These are phyloP conservation scores for Yponomeuta cagnagella DNA, from an alignment of 2,888 invertebrate species.

Conservation along the genomic window DNA sequence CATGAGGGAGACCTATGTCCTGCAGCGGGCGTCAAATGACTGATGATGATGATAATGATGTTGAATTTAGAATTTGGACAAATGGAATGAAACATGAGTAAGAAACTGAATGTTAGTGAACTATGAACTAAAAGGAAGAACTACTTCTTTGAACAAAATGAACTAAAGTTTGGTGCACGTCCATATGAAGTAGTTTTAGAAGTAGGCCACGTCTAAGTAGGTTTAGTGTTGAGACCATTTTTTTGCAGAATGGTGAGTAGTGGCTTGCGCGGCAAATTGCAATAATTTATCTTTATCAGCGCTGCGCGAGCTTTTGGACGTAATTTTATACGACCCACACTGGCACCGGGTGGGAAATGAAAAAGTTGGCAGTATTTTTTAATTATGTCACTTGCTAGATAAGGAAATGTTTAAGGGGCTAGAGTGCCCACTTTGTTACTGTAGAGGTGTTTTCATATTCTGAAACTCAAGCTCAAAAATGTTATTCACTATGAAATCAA, in stretches of 20 bases:
- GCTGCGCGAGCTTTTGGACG: constrained; percentile 24
- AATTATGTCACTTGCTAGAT: neutral
- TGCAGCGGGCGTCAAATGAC: too few relatives aligned
- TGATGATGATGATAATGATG: too few relatives aligned
- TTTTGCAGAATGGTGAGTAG: constrained; percentile 11
- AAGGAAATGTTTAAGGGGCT: neutral
- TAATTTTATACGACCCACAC: constrained; percentile 24
- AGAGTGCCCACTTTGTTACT: too few relatives aligned
- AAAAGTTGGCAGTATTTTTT: neutral
- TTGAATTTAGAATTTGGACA: too few relatives aligned
- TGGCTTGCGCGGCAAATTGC: constrained; percentile 16
- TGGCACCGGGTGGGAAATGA: neutral
- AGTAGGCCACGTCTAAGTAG: neutral
- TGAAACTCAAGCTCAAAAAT: too few relatives aligned
- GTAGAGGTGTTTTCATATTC: too few relatives aligned
- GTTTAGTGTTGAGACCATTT: constrained; percentile 19
- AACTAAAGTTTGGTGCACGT: neutral
- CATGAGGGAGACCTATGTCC: too few relatives aligned
- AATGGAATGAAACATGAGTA: too few relatives aligned
- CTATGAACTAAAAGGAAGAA: too few relatives aligned
- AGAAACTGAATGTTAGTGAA: too few relatives aligned
- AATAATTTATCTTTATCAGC: constrained; percentile 30
- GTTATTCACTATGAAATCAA: too few relatives aligned
- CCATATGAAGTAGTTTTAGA: neutral
- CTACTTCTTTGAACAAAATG: too few relatives aligned